Percentiles rank a stretch among this genome's conserved stretches.
These are phyloP conservation scores for Strigamia maritima DNA, from an alignment of 2,888 invertebrate species.

Conservation along the genomic window DNA sequence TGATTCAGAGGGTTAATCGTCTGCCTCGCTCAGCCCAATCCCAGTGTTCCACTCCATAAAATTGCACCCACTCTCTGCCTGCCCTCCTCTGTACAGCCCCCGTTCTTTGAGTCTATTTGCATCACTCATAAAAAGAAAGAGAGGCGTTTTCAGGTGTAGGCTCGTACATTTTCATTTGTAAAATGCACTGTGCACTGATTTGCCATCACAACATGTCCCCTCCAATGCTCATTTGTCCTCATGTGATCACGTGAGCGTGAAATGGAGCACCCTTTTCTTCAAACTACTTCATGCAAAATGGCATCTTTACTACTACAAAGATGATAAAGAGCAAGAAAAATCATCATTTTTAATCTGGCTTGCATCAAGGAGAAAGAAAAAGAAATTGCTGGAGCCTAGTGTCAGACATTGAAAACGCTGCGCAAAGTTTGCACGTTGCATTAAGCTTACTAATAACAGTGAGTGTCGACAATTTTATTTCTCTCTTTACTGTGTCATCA, in stretches of 20 bases:
- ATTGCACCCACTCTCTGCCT: background rate
- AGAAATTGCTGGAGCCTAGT: background rate
- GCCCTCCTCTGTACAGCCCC: background rate
- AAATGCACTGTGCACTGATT: slow-evolving; percentile 4
- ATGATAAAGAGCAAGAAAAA: background rate
- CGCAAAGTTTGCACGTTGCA: background rate
- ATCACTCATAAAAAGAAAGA: background rate
- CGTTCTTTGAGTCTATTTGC: background rate
- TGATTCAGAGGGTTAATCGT: slow-evolving; percentile 4
- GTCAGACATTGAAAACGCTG: background rate
- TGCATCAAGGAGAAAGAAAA: background rate
- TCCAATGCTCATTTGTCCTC: background rate
- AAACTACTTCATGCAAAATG: background rate
- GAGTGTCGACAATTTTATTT: background rate
- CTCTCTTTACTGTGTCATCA: background rate
- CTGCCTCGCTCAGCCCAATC: background rate
- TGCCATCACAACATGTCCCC: slow-evolving; percentile 4
- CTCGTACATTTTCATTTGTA: background rate
- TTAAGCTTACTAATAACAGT: background rate
- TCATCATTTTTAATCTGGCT: background rate
- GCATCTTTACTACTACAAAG: background rate
- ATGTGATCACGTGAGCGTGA: background rate
- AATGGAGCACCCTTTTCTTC: background rate
- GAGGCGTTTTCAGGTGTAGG: background rate
- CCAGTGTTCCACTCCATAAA: slow-evolving; percentile 4